These are phyloP conservation scores for Hypsibius dujardini DNA, from an alignment of 1,140 invertebrate species.

Conservation along the genomic window DNA sequence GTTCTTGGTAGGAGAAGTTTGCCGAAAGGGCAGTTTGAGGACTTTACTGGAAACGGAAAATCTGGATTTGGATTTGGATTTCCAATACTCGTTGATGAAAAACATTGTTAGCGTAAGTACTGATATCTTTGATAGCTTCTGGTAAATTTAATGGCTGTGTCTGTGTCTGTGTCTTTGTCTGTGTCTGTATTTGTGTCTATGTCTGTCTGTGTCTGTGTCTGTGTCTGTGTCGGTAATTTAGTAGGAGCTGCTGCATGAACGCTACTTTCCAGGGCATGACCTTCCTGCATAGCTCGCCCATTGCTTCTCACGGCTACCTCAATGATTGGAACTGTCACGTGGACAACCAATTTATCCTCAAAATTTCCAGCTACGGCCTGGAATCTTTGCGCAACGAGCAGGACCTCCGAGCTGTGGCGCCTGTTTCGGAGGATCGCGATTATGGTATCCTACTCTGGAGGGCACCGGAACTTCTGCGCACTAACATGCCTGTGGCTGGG, in stretches of 20 bases:
- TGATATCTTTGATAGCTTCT: not conserved
- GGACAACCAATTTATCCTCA: conserved; percentile 85
- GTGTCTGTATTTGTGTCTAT: too few relatives aligned
- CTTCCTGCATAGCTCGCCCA: conserved; percentile 72
- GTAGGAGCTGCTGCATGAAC: not conserved
- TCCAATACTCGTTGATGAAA: conserved; percentile 75
- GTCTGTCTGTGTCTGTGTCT: too few relatives aligned
- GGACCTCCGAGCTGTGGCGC: conserved; percentile 14
- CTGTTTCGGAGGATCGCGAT: conserved; percentile 33
- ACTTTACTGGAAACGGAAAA: conserved; percentile 85
- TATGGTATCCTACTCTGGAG: conserved; percentile 53
- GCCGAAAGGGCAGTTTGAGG: conserved; percentile 26
- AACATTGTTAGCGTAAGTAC: conserved; percentile 58
- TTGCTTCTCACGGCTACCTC: conserved; percentile 76
- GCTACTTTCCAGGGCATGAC: conserved; percentile 56
- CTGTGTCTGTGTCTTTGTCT: too few relatives aligned
- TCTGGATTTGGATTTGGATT: conserved; percentile 78
- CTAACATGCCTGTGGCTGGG: not conserved
- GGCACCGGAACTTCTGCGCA: conserved; percentile 64
- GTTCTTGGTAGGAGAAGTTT: not conserved
- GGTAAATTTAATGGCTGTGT: not conserved
- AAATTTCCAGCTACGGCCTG: conserved; percentile 90
- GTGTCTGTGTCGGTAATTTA: too few relatives aligned
- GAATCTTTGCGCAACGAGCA: conserved; percentile 20
- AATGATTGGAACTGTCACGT: conserved; percentile 96